These are phyloP conservation scores for Bursaphelenchus mucronatus DNA, from an alignment of 1,140 invertebrate species.

Conservation along the genomic window DNA sequence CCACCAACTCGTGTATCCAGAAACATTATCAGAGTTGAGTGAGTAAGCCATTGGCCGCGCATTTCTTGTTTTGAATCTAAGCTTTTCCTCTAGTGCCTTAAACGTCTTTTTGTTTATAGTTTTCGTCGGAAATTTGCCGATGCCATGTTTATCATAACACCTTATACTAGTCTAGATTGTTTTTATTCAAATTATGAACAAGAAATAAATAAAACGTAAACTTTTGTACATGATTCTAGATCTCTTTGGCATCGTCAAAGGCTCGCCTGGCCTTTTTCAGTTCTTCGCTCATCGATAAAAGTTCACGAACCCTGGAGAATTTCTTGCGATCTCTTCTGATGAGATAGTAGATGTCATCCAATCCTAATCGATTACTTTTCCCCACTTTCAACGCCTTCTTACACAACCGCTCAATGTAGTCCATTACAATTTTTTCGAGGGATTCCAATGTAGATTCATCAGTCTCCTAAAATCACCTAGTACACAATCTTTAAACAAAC, in stretches of 20 bases:
- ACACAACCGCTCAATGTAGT: conserved; percentile 66
- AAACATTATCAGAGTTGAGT: too few species aligned
- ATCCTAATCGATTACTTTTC: conserved; percentile 82
- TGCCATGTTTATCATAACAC: too few species aligned
- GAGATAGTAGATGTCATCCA: conserved; percentile 95
- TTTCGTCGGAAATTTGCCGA: too few species aligned
- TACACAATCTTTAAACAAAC: neutral
- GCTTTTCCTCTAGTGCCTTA: too few species aligned
- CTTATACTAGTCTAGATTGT: neutral
- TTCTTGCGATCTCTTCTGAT: conserved; percentile 94
- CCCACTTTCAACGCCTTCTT: conserved; percentile 90
- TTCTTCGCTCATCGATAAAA: conserved; percentile 98
- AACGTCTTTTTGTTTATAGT: too few species aligned
- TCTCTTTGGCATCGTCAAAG: conserved; percentile 90
- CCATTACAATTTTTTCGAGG: conserved; percentile 76
- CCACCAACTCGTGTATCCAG: too few species aligned
- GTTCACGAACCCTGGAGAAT: conserved; percentile 93
- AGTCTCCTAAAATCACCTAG: conserved; percentile 72
- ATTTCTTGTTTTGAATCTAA: too few species aligned
- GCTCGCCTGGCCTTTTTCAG: conserved; percentile 96
- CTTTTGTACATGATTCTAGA: conserved; percentile 13
- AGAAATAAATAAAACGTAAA: neutral
- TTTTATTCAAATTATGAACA: conserved; percentile 5
- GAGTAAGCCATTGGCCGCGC: too few species aligned
- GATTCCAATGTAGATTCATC: conserved; percentile 97